phyloP scores from a whole-genome alignment of 2,888 invertebrate genomes.

The Parnassius mnemosyne region DNA sequence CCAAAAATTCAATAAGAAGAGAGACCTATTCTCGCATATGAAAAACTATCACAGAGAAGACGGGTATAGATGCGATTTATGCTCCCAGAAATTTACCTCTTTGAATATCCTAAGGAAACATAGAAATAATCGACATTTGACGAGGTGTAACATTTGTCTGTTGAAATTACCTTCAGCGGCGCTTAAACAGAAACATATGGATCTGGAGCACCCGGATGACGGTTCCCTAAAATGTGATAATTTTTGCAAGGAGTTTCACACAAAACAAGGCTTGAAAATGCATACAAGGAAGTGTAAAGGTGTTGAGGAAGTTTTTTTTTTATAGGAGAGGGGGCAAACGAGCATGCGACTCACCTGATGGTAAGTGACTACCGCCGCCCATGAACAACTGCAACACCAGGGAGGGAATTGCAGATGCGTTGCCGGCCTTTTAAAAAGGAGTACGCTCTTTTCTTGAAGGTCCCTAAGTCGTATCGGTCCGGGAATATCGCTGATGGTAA shows the following conservation, averaged over 20 bases:
- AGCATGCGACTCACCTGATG: too few relatives aligned
- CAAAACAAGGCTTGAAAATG: slow-evolving; percentile 68
- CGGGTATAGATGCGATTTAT: slow-evolving; percentile 64
- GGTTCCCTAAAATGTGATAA: slow-evolving; percentile 64
- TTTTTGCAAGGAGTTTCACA: slow-evolving; percentile 67
- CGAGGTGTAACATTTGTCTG: slow-evolving; percentile 62
- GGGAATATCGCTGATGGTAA: too few relatives aligned
- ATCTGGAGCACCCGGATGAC: slow-evolving; percentile 67
- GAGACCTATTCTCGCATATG: slow-evolving; percentile 69
- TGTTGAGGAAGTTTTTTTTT: slow-evolving; percentile 46
- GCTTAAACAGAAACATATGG: slow-evolving; percentile 66
- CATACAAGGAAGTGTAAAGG: slow-evolving; percentile 65
- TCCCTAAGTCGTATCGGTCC: too few relatives aligned
- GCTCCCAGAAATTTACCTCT: slow-evolving; percentile 60
- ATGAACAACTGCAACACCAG: too few relatives aligned
- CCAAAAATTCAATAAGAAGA: slow-evolving; percentile 68
- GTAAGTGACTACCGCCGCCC: too few relatives aligned
- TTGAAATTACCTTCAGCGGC: slow-evolving; percentile 64
- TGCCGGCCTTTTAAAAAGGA: too few relatives aligned
- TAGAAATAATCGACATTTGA: slow-evolving; percentile 61
- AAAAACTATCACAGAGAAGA: slow-evolving; percentile 74
- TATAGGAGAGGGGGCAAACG: too few relatives aligned
- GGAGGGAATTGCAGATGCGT: too few relatives aligned
- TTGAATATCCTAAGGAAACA: slow-evolving; percentile 68
- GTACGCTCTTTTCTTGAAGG: too few relatives aligned